These are phyloP conservation scores for Heliconius aoede DNA, from an alignment of 2,888 invertebrate species.

Conservation along the genomic window DNA sequence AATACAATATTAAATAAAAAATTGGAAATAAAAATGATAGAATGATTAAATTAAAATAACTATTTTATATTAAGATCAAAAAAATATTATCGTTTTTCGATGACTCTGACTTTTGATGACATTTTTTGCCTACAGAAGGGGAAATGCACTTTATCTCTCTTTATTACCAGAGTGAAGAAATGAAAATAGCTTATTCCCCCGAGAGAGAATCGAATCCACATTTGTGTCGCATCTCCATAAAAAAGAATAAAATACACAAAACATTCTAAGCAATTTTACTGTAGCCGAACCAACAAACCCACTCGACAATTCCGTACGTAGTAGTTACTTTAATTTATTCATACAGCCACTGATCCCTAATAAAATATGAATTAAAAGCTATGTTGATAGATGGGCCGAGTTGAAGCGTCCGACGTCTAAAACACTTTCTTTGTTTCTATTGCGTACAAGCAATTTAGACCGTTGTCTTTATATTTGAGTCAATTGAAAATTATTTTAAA, in stretches of 20 bases:
- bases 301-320: constrained; percentile 42
- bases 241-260: no score
- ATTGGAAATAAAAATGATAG: no score
- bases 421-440: constrained; percentile 14
- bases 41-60: no score
- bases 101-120: no score
- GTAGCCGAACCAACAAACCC: neutral
- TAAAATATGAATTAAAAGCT: constrained; percentile 44
- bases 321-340: constrained; percentile 45
- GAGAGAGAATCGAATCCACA: neutral
- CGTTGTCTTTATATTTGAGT: neutral
- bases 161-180: no score
- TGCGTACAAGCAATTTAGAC: neutral
- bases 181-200: no score
- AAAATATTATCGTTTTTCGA: no score
- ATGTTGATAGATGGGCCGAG: constrained; percentile 31
- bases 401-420: constrained; percentile 9
- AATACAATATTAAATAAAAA: no score
- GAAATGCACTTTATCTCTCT: no score
- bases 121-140: no score
- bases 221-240: neutral
- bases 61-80: no score
- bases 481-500: no score
- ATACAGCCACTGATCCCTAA: constrained; percentile 37
- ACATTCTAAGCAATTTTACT: neutral